A percentile compares a stretch with the other conserved stretches of the same genome.
Evolutionary conservation across 2,797 vertebrate species (phyloP).

Genomic region (Neomorphus geoffroyi): DNA sequence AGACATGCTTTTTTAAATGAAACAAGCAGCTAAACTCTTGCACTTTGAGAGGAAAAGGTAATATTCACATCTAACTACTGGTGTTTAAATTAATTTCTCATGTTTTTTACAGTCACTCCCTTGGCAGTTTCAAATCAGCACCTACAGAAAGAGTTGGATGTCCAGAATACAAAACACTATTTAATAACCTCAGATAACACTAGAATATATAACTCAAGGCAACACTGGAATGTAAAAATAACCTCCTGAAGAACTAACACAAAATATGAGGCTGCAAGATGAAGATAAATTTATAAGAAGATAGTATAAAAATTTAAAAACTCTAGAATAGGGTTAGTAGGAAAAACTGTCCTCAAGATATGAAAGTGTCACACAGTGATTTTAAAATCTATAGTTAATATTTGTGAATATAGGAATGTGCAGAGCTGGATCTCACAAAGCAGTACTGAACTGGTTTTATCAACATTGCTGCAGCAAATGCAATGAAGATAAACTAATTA

Average conservation of each 20-base stretch:
- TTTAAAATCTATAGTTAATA: not conserved
- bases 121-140: not conserved
- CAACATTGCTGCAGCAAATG: not conserved
- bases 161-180: constrained; percentile 4
- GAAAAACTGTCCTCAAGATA: not conserved
- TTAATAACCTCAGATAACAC: not conserved
- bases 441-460: not conserved
- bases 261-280: not conserved
- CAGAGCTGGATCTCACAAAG: not conserved
- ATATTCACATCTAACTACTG: not conserved
- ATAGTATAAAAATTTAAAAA: not conserved
- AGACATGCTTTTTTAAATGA: not conserved
- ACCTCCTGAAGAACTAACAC: not conserved
- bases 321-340: not conserved
- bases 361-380: not conserved
- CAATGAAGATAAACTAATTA: not conserved
- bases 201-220: not conserved
- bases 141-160: not conserved
- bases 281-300: not conserved
- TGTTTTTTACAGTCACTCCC: not conserved
- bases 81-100: not conserved
- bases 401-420: not conserved
- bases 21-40: not conserved
- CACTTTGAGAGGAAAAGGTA: not conserved
- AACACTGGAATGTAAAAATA: not conserved